These are phyloP conservation scores for Henricia sp. DNA, from an alignment of 53 echinoderm and acorn worm species.

Conservation along the genomic window DNA sequence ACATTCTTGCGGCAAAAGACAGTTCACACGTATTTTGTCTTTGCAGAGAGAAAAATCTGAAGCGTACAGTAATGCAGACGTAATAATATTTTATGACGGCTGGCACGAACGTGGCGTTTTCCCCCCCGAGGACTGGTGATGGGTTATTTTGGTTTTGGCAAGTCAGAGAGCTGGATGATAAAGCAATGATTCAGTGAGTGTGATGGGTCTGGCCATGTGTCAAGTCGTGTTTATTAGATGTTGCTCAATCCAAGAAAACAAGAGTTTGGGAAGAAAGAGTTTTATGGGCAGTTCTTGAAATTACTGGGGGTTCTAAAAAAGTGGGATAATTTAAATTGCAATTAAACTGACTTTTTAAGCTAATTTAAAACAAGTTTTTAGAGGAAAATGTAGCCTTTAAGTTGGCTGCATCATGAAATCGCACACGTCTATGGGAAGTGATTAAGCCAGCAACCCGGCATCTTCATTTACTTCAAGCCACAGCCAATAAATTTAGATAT, in stretches of 20 bases:
- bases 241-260: background rate
- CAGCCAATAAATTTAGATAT: too few relatives aligned
- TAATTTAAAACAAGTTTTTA: background rate
- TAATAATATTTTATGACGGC: background rate
- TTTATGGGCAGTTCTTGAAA: background rate
- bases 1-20: slow-evolving; percentile 35
- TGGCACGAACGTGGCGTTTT: background rate
- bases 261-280: slow-evolving; percentile 11
- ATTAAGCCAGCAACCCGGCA: too few relatives aligned
- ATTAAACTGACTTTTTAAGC: too few relatives aligned
- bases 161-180: slow-evolving; percentile 22
- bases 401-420: background rate
- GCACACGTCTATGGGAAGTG: too few relatives aligned
- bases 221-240: slow-evolving; percentile 45
- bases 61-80: background rate
- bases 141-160: slow-evolving; percentile 42
- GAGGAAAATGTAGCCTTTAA: background rate
- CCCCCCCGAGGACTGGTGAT: background rate
- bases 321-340: too few relatives aligned
- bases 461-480: too few relatives aligned
- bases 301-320: background rate
- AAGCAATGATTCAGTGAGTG: slow-evolving; percentile 14
- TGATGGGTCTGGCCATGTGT: slow-evolving; percentile 33
- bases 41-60: background rate
- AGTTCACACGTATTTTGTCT: slow-evolving; percentile 19